Evolutionary conservation across 2,113 vertebrate genomes (phyloP).

Genomic region (Nerophis ophidion): DNA sequence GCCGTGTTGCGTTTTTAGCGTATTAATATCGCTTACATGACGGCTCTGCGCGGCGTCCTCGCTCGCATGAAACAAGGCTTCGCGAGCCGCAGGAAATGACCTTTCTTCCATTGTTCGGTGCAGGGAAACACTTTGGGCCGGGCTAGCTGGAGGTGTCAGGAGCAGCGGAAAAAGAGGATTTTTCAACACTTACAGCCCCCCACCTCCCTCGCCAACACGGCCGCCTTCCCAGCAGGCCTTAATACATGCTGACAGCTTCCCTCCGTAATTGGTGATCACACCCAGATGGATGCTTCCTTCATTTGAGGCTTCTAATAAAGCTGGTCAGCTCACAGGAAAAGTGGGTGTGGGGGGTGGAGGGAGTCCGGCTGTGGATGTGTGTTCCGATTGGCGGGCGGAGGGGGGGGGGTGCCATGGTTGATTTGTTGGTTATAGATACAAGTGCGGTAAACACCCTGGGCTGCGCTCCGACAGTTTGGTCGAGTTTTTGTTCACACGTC

Average conservation of each 20-base stretch:
- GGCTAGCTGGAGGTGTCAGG: not conserved
- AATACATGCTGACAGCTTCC: conserved; percentile 77
- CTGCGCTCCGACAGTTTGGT: conserved; percentile 65
- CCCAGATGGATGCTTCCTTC: conserved; percentile 76
- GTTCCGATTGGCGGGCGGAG: not conserved
- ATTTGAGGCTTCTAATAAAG: conserved; percentile 76
- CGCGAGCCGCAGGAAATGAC: not conserved
- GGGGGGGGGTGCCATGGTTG: conserved; percentile 32
- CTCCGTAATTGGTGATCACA: conserved; percentile 78
- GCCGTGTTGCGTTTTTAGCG: conserved; percentile 35
- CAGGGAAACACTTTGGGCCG: not conserved
- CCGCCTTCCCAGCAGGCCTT: conserved; percentile 67
- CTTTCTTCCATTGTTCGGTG: not conserved
- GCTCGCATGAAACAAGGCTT: not conserved
- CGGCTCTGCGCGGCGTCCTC: conserved; percentile 26
- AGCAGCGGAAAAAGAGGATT: conserved; percentile 7
- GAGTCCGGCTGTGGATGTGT: conserved; percentile 6
- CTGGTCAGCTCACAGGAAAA: conserved; percentile 58
- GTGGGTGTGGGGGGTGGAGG: conserved; percentile 20
- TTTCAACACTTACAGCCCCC: conserved; percentile 30
- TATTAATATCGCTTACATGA: conserved; percentile 59
- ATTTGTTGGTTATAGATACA: conserved; percentile 78
- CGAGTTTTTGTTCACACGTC: conserved; percentile 75
- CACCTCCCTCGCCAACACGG: conserved; percentile 46
- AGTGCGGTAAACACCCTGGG: conserved; percentile 70